phyloP scores from a whole-genome alignment of 53 echinoderm and acorn worm species.

The Holothuria scabra region DNA sequence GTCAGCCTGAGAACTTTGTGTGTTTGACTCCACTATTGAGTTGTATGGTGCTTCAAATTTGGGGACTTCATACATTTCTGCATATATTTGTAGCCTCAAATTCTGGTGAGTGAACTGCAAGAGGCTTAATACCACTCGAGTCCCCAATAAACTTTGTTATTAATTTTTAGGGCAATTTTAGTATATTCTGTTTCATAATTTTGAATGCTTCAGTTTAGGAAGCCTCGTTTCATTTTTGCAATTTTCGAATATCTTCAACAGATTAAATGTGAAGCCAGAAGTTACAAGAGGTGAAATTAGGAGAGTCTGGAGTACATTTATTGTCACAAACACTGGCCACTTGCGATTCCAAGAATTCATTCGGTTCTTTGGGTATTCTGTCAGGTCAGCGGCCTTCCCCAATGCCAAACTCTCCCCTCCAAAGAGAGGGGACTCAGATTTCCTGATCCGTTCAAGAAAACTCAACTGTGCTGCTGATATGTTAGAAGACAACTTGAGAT shows the following conservation, averaged over 20 bases:
- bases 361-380: conserved; percentile 90
- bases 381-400: conserved; percentile 85
- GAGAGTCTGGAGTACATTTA: conserved; percentile 90
- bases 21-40: too few species aligned
- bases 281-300: conserved; percentile 93
- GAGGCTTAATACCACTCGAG: too few species aligned
- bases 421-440: conserved; percentile 94
- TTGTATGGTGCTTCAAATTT: too few species aligned
- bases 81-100: too few species aligned
- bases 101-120: too few species aligned
- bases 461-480: conserved; percentile 98
- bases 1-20: too few species aligned
- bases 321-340: conserved; percentile 76
- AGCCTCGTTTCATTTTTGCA: not conserved
- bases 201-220: too few species aligned
- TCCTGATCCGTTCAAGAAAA: conserved; percentile 92
- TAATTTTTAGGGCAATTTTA: too few species aligned
- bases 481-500: conserved; percentile 96
- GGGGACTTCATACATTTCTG: too few species aligned
- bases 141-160: too few species aligned
- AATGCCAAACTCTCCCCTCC: conserved; percentile 94
- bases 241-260: conserved; percentile 23
- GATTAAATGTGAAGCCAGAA: conserved; percentile 80
- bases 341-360: conserved; percentile 88
- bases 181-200: too few species aligned